Evolutionary conservation across 2,888 invertebrate species (phyloP), one percentile per base, ranked within the genome.

Genomic region (Agapostemon virescens): DNA sequence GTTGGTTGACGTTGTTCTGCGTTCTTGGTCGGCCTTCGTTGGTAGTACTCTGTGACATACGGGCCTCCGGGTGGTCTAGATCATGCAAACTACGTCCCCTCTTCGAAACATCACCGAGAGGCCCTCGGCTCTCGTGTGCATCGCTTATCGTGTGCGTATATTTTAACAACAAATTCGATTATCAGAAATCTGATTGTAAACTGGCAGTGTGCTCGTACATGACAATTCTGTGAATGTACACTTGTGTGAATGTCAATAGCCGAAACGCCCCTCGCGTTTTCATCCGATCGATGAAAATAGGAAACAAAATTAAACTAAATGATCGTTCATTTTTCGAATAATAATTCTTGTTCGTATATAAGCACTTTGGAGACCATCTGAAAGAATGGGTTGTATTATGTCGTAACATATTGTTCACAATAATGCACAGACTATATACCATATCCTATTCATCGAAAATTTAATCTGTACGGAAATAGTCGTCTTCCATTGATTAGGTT

Each of bases 71-170:
- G 11, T 82, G 69, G 69, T 69, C 64, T 58, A 73, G 58, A 67
- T 71, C 71, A 77, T 82, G 77, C 70, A 77, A 78, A 68, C 72
- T 30, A 45, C 49, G 58, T 30, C 42, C 26, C 63, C 40, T 17
- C 49, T 76, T 63, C 63, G n/a, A 30, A 67, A 79, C 61, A 67
- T 66, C 72, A 74, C 40, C 58, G 76, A 85, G 64, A 83, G 71
- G 64, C 83, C 88, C 36, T 87, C 89, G 40, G 80, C 81, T 80
- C 88, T 90, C 76, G 88, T 90, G 68, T 85, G 88, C 84, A 90
- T 90, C 82, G 90, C 90, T 77, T 90, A 90, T 87, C 83, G 84
- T 75, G 90, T 90, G 85, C 84, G 90, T 90, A 90, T 77, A 40
- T 20, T 71, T 45, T 38, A 79, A 77, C 63, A 49, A 26, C 40